Base-by-base conservation (phyloP, 1,140 invertebrate species). In the Drosophila equinoxialis region DNA sequence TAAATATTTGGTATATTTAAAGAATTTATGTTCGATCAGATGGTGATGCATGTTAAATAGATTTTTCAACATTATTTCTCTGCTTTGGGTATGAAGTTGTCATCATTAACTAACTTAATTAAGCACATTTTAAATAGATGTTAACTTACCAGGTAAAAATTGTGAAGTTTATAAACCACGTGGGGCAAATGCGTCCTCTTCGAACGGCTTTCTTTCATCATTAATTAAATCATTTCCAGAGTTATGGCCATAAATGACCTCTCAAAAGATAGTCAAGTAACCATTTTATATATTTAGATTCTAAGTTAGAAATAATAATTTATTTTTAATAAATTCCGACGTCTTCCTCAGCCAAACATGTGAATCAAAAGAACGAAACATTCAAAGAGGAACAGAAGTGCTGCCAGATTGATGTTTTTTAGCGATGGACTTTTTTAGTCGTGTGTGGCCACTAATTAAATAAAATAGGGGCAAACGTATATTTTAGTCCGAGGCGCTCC, bases 1-100 rank as follows among this genome's bases (percentile, higher is more conserved):
- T 7, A 10, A 51, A 3, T 11, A 3, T 23, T 23, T 8, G 5
- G 11, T 23, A 1, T 51, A 23, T 51, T 51, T 0, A 23, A 51
- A 51, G 10, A 51, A 51, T 23, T 8, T 8, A 23, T 51, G 10
- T 42, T 55, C 35, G 37, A 48, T 79, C 78, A 79, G 78, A 79
- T 80, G 78, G 78, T 80, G 78, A 80, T 80, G 78, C 78, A 80
- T 75, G 78, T 80, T 76, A 71, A 71, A 55, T 30, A 39, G 39
- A 73, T 79, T 74, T 79, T 79, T 79, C 75, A 79, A 78, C 77
- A 79, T 74, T 30, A 62, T 58, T 74, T 20, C 2, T 79, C 69
- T 61, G 70, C 54, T 13, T 79, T 79, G 10, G 33, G 74, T 71
- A 77, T 77, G 74, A 59, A 58, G 51, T 41, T 74, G 23, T 63